Evolutionary conservation across 2,113 vertebrate genomes (phyloP), one percentile per base, ranked within the genome.

Genomic region (Syrmaticus mikado): DNA sequence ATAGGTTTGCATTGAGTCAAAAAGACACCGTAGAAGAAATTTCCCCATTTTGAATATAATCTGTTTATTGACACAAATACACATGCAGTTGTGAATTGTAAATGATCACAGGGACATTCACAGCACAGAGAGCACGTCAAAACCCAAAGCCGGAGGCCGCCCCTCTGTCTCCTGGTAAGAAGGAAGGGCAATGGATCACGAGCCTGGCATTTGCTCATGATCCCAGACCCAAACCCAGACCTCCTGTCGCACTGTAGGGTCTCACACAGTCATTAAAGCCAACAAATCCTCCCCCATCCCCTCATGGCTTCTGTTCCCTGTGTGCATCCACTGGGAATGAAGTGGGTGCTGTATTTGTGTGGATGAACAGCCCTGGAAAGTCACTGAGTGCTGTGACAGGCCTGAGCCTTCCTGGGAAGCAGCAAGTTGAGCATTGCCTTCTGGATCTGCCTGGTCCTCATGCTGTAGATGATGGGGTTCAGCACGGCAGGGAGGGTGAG

Each of bases 391-490:
- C 36, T 1, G 14, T 2, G 2, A 4, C 61, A 28, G 57, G 55
- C 55, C 4, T 6, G 1, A 11, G 6, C 10, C 36, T 7, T 34
- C 16, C 72, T 3, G 52, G 50, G 19, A 4, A 27, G 3, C 0
- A 95, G 15, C 67, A 8, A 0, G 13, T 1, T 32, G 83, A 61
- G 41, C 71, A 76, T 30, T 0, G 71, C 94, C 52, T 2, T 60
- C 27, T 17, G 65, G 67, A 71, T 62, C 30, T 40, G 87, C 50
- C n/a, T 3, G 70, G 4, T 95, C 65, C 94, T 95, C 27, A 92
- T 2, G 25, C 96, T 95, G 75, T 97, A 97, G 9, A 96, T 27
- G 7, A 95, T 48, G 22, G 97, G 96, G 83, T 96, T 97, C 25
- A 97, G 84, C 64, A 55, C 11, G 30, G 96, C 15, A 6, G 94